Conservation (phyloP, 2,113 vertebrate genomes). For the Spea multiplicata region DNA sequence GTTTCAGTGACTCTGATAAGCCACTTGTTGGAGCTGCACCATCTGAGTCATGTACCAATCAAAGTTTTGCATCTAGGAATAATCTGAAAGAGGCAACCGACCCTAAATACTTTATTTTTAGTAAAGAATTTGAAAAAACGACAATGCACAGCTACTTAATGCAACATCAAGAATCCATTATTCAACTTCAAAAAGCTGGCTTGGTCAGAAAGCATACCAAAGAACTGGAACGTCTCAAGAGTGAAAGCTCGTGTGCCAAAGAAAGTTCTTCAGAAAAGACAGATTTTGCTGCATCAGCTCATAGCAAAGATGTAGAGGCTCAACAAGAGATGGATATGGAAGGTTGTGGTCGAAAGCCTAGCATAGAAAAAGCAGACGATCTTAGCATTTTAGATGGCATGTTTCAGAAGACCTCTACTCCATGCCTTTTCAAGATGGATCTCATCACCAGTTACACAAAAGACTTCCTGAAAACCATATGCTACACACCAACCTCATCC, state of each 20-base stretch:
- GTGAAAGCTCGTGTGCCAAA: constrained; percentile 44
- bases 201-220: constrained; percentile 86
- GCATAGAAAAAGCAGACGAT: constrained; percentile 41
- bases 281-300: constrained; percentile 51
- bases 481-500: constrained; percentile 80
- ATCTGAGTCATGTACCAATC: constrained; percentile 20
- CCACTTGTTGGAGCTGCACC: constrained; percentile 46
- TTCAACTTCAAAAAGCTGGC: constrained; percentile 80
- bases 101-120: constrained; percentile 67
- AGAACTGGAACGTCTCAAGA: constrained; percentile 77
- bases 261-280: constrained; percentile 49
- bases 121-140: constrained; percentile 65
- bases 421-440: constrained; percentile 63
- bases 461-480: constrained; percentile 82
- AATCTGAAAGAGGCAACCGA: constrained; percentile 63
- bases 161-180: constrained; percentile 82
- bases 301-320: constrained; percentile 37
- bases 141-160: constrained; percentile 67
- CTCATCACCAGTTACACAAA: constrained; percentile 76
- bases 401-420: constrained; percentile 66
- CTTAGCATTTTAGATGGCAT: neutral
- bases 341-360: rapidly evolving
- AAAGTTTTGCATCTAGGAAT: constrained; percentile 50
- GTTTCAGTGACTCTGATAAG: constrained; percentile 49
- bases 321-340: rapidly evolving